Evolutionary conservation across 2,888 invertebrate species (phyloP).

Genomic region (Ophion slaviceki): DNA sequence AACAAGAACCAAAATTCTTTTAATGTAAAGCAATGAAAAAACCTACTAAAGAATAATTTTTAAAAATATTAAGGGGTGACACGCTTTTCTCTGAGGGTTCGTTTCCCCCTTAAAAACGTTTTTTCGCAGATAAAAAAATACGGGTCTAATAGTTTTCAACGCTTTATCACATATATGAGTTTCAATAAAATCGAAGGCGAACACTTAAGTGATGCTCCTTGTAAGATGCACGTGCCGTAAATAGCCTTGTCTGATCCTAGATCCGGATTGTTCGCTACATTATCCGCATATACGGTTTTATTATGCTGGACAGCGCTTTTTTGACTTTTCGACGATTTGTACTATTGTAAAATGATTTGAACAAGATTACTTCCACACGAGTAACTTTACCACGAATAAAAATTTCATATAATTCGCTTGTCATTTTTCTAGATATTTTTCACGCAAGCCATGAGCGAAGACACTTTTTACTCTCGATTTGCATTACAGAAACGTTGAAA

Average conservation of each 20-base stretch:
- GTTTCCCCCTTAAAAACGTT: no score
- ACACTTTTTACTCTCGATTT: background rate
- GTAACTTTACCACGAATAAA: background rate
- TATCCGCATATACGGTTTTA: constrained; percentile 76
- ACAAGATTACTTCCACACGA: background rate
- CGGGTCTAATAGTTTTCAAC: no score
- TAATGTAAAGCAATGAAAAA: no score
- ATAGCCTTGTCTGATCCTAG: constrained; percentile 84
- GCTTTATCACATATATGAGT: no score
- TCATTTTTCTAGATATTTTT: background rate
- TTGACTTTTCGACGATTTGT: background rate
- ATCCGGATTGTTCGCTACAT: constrained; percentile 84
- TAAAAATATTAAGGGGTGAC: no score
- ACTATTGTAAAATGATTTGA: background rate
- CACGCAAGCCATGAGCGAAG: no score
- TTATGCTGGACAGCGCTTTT: constrained; percentile 65
- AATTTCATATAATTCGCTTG: background rate
- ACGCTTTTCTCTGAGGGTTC: no score
- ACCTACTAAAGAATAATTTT: no score
- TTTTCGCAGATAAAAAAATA: no score
- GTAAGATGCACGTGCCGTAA: constrained; percentile 84
- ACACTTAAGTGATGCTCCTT: no score
- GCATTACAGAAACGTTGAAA: background rate
- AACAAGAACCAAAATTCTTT: no score
- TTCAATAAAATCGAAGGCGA: no score